Evolutionary conservation across 2,888 invertebrate species (phyloP).

Genomic region (Xanthorhoe spadicearia): DNA sequence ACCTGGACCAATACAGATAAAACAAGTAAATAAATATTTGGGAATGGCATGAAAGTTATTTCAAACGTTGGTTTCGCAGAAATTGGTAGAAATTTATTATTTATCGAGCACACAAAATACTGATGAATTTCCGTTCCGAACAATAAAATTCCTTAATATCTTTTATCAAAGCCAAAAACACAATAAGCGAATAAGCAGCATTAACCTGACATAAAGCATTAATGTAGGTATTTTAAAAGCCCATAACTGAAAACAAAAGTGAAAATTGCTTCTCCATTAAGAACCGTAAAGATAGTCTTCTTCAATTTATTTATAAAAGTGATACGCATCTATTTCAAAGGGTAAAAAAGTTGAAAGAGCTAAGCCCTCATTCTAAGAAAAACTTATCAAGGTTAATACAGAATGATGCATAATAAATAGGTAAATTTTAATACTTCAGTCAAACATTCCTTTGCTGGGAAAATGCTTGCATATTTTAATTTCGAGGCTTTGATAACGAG

Average conservation of each 20-base stretch:
- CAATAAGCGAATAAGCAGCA: no score
- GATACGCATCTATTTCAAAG: not conserved
- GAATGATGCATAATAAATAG: not conserved
- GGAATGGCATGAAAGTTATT: no score
- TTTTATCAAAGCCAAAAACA: no score
- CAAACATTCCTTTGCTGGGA: not conserved
- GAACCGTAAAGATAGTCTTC: not conserved
- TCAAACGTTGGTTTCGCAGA: no score
- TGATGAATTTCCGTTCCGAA: no score
- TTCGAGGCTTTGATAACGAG: not conserved
- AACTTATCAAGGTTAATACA: constrained; percentile 5
- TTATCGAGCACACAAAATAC: no score
- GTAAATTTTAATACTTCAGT: not conserved
- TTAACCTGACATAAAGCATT: no score
- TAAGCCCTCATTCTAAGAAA: not conserved
- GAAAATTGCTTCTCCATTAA: not conserved
- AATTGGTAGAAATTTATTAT: no score
- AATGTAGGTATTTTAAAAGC: no score
- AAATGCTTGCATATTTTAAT: not conserved
- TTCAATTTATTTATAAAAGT: not conserved
- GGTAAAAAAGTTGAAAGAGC: not conserved
- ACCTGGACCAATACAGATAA: no score
- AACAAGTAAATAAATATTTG: no score
- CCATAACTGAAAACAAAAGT: not conserved
- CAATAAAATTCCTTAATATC: no score